phyloP scores from a whole-genome alignment of 2,888 invertebrate genomes.

The Baccha elongata region DNA sequence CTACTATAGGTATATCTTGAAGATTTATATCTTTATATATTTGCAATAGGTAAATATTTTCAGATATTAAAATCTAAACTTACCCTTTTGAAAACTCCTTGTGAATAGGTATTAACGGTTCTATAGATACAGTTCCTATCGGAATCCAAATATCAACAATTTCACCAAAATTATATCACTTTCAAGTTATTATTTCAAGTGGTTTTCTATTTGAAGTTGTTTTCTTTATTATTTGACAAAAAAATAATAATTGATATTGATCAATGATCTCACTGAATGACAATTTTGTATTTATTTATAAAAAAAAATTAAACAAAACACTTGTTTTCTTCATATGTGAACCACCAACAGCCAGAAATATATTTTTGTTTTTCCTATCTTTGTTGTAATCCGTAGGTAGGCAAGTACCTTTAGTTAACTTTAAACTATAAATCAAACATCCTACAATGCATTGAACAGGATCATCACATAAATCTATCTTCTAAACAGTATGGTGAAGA shows the following conservation, averaged over 20 bases:
- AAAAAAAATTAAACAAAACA: constrained; percentile 40
- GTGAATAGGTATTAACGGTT: background rate
- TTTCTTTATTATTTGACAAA: background rate
- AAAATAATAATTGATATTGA: constrained; percentile 2
- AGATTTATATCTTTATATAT: too few relatives aligned
- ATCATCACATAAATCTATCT: constrained; percentile 70
- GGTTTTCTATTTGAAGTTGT: constrained; percentile 25
- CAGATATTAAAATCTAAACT: background rate
- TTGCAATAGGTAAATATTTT: too few relatives aligned
- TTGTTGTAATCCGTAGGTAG: background rate
- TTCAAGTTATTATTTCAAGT: constrained; percentile 16
- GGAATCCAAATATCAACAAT: constrained; percentile 9
- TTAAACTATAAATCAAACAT: constrained; percentile 64
- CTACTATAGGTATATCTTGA: too few relatives aligned
- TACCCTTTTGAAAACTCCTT: constrained; percentile 21
- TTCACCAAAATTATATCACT: background rate
- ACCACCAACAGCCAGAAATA: constrained; percentile 11
- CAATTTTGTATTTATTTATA: constrained; percentile 21
- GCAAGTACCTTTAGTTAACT: background rate
- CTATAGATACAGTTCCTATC: background rate
- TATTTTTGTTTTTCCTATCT: background rate
- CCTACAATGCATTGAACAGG: constrained; percentile 56
- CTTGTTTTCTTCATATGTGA: constrained; percentile 52
- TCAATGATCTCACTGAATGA: constrained; percentile 56
- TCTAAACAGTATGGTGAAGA: constrained; percentile 2